Evolutionary conservation across 2,113 vertebrate species (phyloP).

Genomic region (Tor tambroides): DNA sequence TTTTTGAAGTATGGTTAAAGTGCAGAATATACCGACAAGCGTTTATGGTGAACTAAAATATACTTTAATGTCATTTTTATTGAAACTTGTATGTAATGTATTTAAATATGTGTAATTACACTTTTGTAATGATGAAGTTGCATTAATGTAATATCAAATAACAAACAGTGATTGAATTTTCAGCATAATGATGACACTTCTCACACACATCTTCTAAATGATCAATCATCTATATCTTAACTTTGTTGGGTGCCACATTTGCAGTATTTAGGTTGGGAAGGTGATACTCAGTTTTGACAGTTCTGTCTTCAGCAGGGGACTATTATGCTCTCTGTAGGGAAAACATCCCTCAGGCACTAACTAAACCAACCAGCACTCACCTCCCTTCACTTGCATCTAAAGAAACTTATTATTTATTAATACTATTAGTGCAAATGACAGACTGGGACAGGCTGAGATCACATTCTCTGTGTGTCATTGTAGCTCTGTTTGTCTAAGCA

Average conservation of each 20-base stretch:
- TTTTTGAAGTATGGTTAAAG: background rate
- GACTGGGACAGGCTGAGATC: slow-evolving; percentile 2
- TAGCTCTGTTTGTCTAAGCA: background rate
- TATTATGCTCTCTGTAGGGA: background rate
- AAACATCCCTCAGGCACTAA: background rate
- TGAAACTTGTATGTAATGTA: too few species aligned
- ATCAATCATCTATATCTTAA: background rate
- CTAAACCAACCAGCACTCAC: background rate
- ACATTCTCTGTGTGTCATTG: background rate
- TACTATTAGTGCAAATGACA: background rate
- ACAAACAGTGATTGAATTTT: background rate
- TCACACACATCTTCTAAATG: background rate
- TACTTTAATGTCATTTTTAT: too few species aligned
- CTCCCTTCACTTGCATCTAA: background rate
- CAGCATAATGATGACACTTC: background rate
- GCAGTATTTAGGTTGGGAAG: background rate
- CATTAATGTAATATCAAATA: background rate
- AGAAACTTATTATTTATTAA: background rate
- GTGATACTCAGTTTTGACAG: background rate
- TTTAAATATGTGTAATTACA: too few species aligned
- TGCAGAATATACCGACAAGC: too few species aligned
- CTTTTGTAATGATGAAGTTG: too few species aligned
- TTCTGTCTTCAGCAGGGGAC: background rate
- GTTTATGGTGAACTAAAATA: too few species aligned
- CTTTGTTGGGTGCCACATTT: background rate